Percentiles rank a stretch among this genome's conserved stretches.
Evolutionary conservation across 2,888 invertebrate species (phyloP).

Genomic region (Himalopsyche anomala): DNA sequence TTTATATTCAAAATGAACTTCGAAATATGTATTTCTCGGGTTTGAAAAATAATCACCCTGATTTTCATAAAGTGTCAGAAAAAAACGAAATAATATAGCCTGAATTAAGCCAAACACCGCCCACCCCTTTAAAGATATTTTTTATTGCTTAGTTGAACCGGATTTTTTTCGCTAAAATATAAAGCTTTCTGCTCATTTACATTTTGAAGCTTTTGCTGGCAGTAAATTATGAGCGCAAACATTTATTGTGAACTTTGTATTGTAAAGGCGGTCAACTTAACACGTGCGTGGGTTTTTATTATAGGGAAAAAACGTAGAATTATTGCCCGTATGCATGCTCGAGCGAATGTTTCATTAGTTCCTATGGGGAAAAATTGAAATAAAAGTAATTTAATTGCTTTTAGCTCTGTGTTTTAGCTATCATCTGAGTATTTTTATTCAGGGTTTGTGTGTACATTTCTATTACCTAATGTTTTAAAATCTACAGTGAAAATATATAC

Average conservation of each 20-base stretch:
- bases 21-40: neutral
- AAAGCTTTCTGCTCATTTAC: constrained; percentile 48
- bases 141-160: constrained; percentile 35
- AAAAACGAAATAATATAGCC: constrained; percentile 20
- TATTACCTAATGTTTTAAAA: no score
- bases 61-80: neutral
- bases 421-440: no score
- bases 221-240: constrained; percentile 48
- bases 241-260: constrained; percentile 47
- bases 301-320: neutral
- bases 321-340: constrained; percentile 20
- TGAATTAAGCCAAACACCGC: constrained; percentile 19
- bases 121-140: constrained; percentile 32
- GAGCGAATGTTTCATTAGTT: constrained; percentile 7
- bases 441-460: no score
- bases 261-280: constrained; percentile 28
- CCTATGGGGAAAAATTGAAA: neutral
- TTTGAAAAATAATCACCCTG: neutral
- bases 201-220: constrained; percentile 48
- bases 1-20: no score
- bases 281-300: constrained; percentile 29
- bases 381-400: constrained; percentile 15
- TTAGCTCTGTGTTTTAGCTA: neutral
- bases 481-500: no score
- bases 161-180: constrained; percentile 29